These are phyloP conservation scores for Tachycineta bicolor DNA, from an alignment of 2,113 vertebrate species.

Conservation along the genomic window DNA sequence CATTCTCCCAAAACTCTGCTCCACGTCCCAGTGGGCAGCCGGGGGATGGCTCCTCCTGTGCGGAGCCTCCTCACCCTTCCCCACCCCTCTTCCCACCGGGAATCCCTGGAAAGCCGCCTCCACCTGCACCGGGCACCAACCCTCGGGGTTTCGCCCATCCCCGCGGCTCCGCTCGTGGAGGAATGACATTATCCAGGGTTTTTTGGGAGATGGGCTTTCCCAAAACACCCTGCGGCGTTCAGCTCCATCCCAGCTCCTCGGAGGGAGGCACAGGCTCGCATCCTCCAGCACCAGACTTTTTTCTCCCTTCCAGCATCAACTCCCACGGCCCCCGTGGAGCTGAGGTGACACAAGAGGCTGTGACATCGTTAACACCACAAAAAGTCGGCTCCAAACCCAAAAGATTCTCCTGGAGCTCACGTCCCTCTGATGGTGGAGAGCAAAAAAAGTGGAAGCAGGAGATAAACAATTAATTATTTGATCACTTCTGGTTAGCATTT, in stretches of 20 bases:
- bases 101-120: neutral
- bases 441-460: accelerated
- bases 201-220: neutral
- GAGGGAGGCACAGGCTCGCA: neutral
- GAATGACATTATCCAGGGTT: accelerated
- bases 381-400: neutral
- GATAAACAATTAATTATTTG: neutral
- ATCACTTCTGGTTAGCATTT: neutral
- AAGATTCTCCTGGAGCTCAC: neutral
- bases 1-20: neutral
- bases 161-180: neutral
- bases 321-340: neutral
- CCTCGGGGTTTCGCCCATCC: accelerated
- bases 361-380: neutral
- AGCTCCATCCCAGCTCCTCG: neutral
- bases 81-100: neutral
- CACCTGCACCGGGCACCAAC: accelerated
- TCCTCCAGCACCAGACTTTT: neutral
- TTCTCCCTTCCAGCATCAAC: neutral
- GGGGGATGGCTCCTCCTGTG: neutral
- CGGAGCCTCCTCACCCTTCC: neutral
- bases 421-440: neutral
- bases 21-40: neutral
- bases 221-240: accelerated
- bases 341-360: neutral